Percentiles rank a stretch among this genome's conserved stretches.
Conservation (phyloP, 2,113 vertebrate genomes). For the Hucho hucho region DNA sequence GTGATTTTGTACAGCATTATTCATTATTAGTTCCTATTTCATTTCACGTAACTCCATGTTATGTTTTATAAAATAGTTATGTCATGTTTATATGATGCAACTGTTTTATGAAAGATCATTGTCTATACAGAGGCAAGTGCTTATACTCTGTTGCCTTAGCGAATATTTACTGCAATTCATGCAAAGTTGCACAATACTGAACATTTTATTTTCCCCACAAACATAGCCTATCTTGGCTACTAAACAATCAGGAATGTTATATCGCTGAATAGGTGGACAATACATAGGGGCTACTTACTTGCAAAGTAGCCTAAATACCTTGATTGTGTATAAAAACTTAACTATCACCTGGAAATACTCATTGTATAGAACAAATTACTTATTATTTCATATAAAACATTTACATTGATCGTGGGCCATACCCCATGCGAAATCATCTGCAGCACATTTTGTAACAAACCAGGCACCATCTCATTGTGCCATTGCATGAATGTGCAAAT, state of each 20-base stretch:
- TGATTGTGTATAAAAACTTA: background rate
- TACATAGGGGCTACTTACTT: background rate
- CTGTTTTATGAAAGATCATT: constrained; percentile 63
- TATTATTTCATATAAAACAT: background rate
- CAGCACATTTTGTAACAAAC: constrained; percentile 70
- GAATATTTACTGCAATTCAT: constrained; percentile 81
- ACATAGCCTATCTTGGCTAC: constrained; percentile 16
- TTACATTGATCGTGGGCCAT: constrained; percentile 6
- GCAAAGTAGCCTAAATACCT: background rate
- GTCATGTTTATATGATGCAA: constrained; percentile 83
- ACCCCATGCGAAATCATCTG: constrained; percentile 28
- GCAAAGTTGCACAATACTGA: constrained; percentile 67
- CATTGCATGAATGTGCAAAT: constrained; percentile 83
- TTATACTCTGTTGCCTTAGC: constrained; percentile 90
- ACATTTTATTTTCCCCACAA: constrained; percentile 69
- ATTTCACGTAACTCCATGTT: constrained; percentile 84
- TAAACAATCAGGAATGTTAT: too few species aligned
- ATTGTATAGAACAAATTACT: background rate
- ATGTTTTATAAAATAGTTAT: constrained; percentile 85
- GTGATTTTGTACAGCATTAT: constrained; percentile 95
- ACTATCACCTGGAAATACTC: background rate
- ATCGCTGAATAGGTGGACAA: background rate
- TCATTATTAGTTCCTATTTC: constrained; percentile 86
- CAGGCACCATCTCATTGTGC: constrained; percentile 70
- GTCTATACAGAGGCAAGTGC: constrained; percentile 87